A percentile compares a stretch with the other conserved stretches of the same genome.
phyloP scores from a whole-genome alignment of 2,113 vertebrate genomes.

The Circaetus cinerascens region DNA sequence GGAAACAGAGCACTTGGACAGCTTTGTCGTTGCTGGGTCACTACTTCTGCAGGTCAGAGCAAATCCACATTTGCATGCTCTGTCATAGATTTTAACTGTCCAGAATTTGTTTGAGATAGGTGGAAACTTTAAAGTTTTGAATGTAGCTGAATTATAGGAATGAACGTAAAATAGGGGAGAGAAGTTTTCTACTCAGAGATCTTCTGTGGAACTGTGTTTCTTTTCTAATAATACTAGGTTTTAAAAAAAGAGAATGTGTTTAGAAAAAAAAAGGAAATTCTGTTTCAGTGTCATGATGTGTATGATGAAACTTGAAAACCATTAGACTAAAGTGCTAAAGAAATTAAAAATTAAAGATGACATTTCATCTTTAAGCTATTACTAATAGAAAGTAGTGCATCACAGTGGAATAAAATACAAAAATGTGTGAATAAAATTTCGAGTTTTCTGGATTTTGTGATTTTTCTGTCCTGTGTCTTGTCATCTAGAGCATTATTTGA shows the following conservation, averaged over 20 bases:
- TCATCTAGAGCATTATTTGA: not conserved
- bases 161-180: not conserved
- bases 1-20: not conserved
- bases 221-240: not conserved
- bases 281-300: not conserved
- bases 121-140: not conserved
- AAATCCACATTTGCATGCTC: not conserved
- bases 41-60: not conserved
- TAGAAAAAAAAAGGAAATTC: not conserved
- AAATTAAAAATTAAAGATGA: slow-evolving; percentile 25
- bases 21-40: not conserved
- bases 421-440: not conserved
- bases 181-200: not conserved
- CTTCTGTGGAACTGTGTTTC: not conserved
- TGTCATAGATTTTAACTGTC: not conserved
- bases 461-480: not conserved
- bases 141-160: not conserved
- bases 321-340: not conserved
- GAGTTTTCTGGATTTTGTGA: not conserved
- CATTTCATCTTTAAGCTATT: not conserved
- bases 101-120: not conserved
- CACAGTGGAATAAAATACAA: not conserved
- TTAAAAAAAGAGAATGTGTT: not conserved
- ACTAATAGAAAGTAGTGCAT: not conserved
- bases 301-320: not conserved